Conservation (phyloP, 2,888 invertebrate species). For the Andrena bicolor region DNA sequence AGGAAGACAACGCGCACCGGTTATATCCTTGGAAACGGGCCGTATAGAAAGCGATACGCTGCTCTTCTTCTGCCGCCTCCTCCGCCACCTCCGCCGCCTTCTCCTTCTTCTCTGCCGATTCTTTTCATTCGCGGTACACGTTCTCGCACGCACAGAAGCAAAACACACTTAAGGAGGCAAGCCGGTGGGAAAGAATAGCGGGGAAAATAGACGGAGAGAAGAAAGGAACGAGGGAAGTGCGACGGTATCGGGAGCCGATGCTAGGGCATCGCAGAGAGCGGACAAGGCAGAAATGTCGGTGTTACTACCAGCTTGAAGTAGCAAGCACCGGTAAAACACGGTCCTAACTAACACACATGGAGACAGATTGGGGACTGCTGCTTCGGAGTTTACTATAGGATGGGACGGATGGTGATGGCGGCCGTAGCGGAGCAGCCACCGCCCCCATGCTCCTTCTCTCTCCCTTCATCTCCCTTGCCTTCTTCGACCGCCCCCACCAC, state of each 20-base stretch:
- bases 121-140: conserved; percentile 61
- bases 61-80: conserved; percentile 47
- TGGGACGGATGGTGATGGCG: conserved; percentile 87
- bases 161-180: conserved; percentile 41
- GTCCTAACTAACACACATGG: conserved; percentile 79
- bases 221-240: conserved; percentile 73
- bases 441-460: conserved; percentile 82
- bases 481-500: conserved; percentile 53
- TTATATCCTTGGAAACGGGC: conserved; percentile 60
- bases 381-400: conserved; percentile 80
- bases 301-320: conserved; percentile 80
- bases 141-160: conserved; percentile 45
- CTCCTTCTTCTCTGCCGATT: conserved; percentile 59
- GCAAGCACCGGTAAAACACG: conserved; percentile 80
- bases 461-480: conserved; percentile 61
- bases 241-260: conserved; percentile 77
- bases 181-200: conserved; percentile 45
- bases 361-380: conserved; percentile 79
- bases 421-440: conserved; percentile 86
- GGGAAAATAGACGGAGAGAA: conserved; percentile 49
- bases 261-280: conserved; percentile 82
- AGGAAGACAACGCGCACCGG: conserved; percentile 51
- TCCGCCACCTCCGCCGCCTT: conserved; percentile 50
- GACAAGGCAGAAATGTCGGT: conserved; percentile 80
- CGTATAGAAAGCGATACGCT: conserved; percentile 54